Conservation (phyloP, 2,888 invertebrate species). For the Amphipoea lucens region DNA sequence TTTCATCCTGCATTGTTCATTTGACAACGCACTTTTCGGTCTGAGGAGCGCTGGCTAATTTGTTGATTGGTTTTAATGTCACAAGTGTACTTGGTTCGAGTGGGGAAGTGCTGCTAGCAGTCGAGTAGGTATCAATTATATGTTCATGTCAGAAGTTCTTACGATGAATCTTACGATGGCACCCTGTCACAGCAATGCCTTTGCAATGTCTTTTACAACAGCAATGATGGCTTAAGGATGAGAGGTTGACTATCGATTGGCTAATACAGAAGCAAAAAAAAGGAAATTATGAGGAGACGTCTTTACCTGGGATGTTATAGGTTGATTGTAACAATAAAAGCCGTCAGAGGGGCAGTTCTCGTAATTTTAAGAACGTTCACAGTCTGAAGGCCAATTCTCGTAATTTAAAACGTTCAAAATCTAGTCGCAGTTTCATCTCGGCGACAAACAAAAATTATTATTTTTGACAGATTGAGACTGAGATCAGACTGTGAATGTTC, state of each 20-base stretch:
- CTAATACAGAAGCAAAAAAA: background rate
- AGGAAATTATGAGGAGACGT: background rate
- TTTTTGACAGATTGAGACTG: no score
- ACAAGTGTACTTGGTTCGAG: constrained; percentile 66
- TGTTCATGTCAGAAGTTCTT: background rate
- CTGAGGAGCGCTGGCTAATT: constrained; percentile 76
- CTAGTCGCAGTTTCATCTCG: no score
- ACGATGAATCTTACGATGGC: background rate
- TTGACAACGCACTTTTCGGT: constrained; percentile 84
- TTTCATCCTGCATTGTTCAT: constrained; percentile 85
- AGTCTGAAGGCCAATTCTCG: no score
- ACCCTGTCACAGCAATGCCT: no score
- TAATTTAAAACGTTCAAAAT: no score
- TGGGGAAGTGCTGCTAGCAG: background rate
- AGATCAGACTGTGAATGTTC: no score
- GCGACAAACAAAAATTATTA: no score
- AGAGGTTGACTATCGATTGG: background rate
- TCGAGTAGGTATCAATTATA: background rate
- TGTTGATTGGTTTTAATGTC: constrained; percentile 82
- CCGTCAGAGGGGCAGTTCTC: background rate
- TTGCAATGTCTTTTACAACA: background rate
- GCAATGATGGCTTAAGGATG: background rate
- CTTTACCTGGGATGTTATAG: background rate
- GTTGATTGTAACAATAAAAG: background rate
- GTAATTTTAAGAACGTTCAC: no score